Base-by-base conservation (phyloP, 2,113 vertebrate species). In the Talpa occidentalis region DNA sequence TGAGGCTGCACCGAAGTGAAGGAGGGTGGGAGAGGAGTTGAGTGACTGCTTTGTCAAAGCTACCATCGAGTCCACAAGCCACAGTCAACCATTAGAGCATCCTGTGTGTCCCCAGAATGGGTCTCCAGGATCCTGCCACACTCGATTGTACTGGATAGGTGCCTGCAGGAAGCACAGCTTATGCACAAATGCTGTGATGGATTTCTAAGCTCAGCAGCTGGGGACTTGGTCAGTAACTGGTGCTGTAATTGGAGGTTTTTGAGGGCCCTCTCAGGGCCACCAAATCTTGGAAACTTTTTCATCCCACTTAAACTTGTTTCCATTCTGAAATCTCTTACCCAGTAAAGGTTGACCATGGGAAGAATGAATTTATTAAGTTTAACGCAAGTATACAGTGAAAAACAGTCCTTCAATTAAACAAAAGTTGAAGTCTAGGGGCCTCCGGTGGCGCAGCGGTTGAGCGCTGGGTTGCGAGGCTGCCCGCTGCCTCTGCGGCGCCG, bases 241-340 rank as follows among this genome's bases (percentile, higher is more conserved):
- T 7, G n/a, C 10, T 2, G 14, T 11, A 32, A 47, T 0, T 24
- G 30, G 19, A n/a, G 22, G 4, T 56, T 17, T 26, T 30, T 11
- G 0, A 30, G 19, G 21, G 62, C 3, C 32, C 42, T 52, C 9
- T 52, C n/a, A 35, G 1, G 16, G 24, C n/a, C 0, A 2, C 40
- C 26, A 60, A 9, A 19, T 6, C 10, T 60, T 35, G 64, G 7
- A 35, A 16, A 24, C 15, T 28, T 66, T 60, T 73, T 40, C 42
- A 7, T 72, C 54, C 22, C 17, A 47, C 32, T 52, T 37, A 49
- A 73, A 73, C 3, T 40, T 67, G 28, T 49, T 85, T 95, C 74
- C 17, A 24, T 66, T 44, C 44, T 37, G 37, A 66, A 66, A 80
- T 56, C 16, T 30, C 16, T 79, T 73, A 59, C 56, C 22, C 54